These are phyloP conservation scores for Connochaetes taurinus DNA, from an alignment of 2,113 vertebrate genomes.

Conservation along the genomic window DNA sequence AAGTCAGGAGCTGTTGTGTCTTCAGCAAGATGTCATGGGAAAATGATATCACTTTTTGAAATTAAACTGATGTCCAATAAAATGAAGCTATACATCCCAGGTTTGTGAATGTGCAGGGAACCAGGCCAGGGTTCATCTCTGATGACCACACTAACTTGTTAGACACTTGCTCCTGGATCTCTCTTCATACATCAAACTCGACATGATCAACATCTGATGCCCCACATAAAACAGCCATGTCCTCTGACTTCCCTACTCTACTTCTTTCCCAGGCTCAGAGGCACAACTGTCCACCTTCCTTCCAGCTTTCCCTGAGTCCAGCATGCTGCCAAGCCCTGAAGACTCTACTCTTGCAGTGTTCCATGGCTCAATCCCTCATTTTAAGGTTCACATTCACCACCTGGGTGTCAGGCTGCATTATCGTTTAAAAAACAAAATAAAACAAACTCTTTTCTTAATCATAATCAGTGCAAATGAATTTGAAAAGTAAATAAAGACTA, in stretches of 20 bases:
- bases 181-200: neutral
- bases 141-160: neutral
- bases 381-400: neutral
- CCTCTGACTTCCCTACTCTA: no score
- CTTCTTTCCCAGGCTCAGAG: neutral
- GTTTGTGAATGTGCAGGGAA: no score
- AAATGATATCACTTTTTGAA: neutral
- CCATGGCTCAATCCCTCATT: neutral
- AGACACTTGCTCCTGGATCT: neutral
- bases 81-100: no score
- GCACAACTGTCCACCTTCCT: no score
- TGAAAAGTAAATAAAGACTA: neutral
- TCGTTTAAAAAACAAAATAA: neutral
- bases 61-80: neutral
- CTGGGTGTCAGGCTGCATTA: neutral
- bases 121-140: neutral
- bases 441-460: neutral
- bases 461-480: neutral
- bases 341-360: neutral
- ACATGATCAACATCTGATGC: fast-evolving
- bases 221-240: neutral
- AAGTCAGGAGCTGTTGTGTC: neutral
- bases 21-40: neutral
- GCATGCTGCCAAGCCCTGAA: neutral
- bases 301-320: neutral